Evolutionary conservation across 2,888 invertebrate genomes (phyloP), one percentile per base, ranked within the genome.

Genomic region (Plemyria rubiginata): DNA sequence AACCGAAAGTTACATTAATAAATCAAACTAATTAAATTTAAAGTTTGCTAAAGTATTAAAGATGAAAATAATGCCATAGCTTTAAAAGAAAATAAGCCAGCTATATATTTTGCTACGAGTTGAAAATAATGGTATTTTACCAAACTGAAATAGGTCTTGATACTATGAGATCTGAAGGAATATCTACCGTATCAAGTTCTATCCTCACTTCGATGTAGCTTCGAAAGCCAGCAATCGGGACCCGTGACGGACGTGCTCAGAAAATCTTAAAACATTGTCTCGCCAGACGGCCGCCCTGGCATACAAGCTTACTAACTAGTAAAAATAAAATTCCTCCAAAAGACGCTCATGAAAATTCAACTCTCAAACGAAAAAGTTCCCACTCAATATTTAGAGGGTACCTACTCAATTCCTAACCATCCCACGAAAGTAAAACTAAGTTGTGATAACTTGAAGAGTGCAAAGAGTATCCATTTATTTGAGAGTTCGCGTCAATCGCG

Each of bases 401-500:
- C 36, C 54, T 54, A 48, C 65, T 68, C 69, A 66, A 63, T 71
- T 67, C 55, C 66, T 54, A 68, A 68, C 60, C 67, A 68, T 56
- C 66, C 66, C 68, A 65, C 61, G 67, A 70, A 72, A 69, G 70
- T 66, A 65, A 70, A 66, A 70, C 50, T 54, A 49, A 59, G 52
- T 63, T 63, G 52, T 59, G 63, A 60, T 64, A 70, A 72, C 70
- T 73, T 72, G 65, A 69, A 70, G 67, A 68, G 67, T 68, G 72
- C 70, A 68, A 73, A 71, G 74, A 67, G 76, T 74, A 72, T 72
- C 75, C 77, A 75, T 79, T 76, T 79, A 78, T 75, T 74, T 70
- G 65, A 63, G 67, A 70, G 68, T 65, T 68, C 70, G 74, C 79
- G 77, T 82, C 84, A 84, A 82, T 84, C 82, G 82, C 73, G 80